Evolutionary conservation across 2,888 invertebrate genomes (phyloP).

Genomic region (Platynereis dumerilii): DNA sequence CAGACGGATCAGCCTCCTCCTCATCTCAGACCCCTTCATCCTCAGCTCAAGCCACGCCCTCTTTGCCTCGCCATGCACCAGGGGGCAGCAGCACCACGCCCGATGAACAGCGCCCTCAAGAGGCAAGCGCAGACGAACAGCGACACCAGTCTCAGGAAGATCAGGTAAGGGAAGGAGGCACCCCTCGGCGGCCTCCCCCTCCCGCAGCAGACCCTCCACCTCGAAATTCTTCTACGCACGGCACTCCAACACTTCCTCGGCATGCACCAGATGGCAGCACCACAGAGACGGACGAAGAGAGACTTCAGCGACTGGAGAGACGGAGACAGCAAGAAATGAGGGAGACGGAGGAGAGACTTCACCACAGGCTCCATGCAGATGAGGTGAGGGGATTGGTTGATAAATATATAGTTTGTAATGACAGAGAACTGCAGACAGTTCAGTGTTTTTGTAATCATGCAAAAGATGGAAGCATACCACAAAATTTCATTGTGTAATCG

Average conservation of each 20-base stretch:
- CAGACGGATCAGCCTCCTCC: not conserved
- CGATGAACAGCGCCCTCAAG: constrained; percentile 30
- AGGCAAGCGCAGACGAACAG: constrained; percentile 36
- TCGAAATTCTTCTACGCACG: not conserved
- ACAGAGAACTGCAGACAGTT: too few species aligned
- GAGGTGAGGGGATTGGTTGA: constrained; percentile 11
- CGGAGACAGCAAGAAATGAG: constrained; percentile 37
- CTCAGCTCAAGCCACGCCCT: not conserved
- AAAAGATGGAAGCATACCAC: too few species aligned
- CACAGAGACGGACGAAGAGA: constrained; percentile 29
- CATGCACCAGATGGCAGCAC: constrained; percentile 11
- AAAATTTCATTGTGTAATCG: too few species aligned
- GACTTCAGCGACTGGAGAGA: constrained; percentile 29
- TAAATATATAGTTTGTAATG: not conserved
- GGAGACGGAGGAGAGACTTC: constrained; percentile 27
- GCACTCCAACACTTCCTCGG: not conserved
- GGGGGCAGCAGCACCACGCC: constrained; percentile 21
- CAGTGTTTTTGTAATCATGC: too few species aligned
- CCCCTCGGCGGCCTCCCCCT: too few species aligned
- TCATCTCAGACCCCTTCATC: not conserved
- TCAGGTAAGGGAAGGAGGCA: too few species aligned
- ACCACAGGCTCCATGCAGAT: constrained; percentile 17
- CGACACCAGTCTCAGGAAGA: constrained; percentile 6
- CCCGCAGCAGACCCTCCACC: constrained; percentile 21
- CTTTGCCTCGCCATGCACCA: constrained; percentile 3